phyloP scores from a whole-genome alignment of 2,113 vertebrate species.

The Montifringilla adamsi region DNA sequence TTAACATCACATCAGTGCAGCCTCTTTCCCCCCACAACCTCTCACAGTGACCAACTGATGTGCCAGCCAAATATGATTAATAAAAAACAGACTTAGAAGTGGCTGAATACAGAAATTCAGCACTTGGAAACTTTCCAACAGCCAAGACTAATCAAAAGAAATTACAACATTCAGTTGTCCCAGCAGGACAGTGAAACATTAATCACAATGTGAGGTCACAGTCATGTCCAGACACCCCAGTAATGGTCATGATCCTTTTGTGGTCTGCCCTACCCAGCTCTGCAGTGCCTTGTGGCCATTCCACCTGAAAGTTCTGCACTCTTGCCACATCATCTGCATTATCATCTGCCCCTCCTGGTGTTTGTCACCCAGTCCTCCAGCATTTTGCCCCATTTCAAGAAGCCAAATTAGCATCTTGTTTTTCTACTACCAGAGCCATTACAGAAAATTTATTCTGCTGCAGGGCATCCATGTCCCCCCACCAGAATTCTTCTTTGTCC shows the following conservation, averaged over 20 bases:
- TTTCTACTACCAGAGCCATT: neutral
- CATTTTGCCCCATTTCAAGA: neutral
- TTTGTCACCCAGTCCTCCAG: neutral
- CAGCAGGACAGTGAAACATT: neutral
- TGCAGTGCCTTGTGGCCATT: neutral
- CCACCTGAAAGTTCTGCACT: neutral
- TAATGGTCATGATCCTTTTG: neutral
- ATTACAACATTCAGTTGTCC: accelerated
- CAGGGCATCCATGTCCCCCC: neutral
- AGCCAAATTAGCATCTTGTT: neutral
- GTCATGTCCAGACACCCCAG: neutral
- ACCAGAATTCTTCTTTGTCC: neutral
- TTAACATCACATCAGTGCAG: neutral
- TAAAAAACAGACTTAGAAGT: neutral
- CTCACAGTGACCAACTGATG: neutral
- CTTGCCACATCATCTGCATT: neutral
- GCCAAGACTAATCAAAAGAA: neutral
- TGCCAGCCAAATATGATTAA: neutral
- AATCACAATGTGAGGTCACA: neutral
- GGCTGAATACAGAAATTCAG: neutral
- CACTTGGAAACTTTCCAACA: neutral
- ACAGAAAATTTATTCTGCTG: neutral
- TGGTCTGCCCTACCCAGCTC: neutral
- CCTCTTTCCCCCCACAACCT: neutral
- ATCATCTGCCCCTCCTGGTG: neutral